These are phyloP conservation scores for Hypercompe scribonia DNA, from an alignment of 2,888 invertebrate species.

Conservation along the genomic window DNA sequence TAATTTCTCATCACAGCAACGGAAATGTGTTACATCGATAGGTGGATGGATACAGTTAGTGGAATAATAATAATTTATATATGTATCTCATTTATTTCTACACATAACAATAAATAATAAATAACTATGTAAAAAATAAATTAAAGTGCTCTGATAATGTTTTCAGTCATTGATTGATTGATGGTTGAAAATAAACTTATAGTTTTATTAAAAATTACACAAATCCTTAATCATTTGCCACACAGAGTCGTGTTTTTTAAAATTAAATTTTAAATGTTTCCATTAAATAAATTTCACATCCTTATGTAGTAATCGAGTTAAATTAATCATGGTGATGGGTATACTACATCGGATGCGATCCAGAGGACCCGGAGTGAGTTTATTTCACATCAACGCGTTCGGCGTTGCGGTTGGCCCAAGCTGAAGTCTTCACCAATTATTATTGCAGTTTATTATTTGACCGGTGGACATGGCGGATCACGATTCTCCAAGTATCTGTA, in stretches of 20 bases:
- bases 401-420: no score
- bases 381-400: no score
- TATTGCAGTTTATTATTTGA: background rate
- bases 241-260: background rate
- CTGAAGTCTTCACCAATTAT: no score
- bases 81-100: background rate
- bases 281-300: background rate
- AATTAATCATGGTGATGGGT: background rate
- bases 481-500: slow-evolving; percentile 12
- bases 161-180: background rate
- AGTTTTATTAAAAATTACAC: background rate
- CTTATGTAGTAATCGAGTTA: background rate
- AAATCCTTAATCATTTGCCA: background rate
- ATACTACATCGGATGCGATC: background rate
- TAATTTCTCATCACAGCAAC: no score
- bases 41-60: no score
- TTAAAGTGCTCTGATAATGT: background rate
- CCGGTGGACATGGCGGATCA: slow-evolving; percentile 4
- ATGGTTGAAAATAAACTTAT: background rate
- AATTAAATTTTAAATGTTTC: background rate
- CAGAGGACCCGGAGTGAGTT: no score
- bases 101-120: background rate
- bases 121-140: background rate
- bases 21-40: no score
- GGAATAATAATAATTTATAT: background rate